These are phyloP conservation scores for Tryphoninae sp. DNA, from an alignment of 2,888 invertebrate genomes.

Conservation along the genomic window DNA sequence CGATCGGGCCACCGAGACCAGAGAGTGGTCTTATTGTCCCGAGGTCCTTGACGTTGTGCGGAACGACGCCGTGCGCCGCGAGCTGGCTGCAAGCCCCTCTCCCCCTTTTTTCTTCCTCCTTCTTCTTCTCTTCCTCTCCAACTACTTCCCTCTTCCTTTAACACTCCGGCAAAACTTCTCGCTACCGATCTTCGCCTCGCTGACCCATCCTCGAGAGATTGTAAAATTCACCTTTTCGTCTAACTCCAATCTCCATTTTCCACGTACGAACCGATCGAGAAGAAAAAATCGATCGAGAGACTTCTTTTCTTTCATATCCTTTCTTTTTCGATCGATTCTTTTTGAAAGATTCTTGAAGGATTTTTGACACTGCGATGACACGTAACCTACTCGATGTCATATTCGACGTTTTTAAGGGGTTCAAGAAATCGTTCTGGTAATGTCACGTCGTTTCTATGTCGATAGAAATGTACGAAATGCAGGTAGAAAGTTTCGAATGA, in stretches of 20 bases:
- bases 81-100: constrained; percentile 34
- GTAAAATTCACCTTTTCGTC: constrained; percentile 23
- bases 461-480: constrained; percentile 9
- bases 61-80: constrained; percentile 56
- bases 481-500: constrained; percentile 45
- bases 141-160: constrained; percentile 14
- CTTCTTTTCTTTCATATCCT: not conserved
- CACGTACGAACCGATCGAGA: constrained; percentile 46
- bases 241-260: not conserved
- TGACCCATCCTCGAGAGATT: constrained; percentile 39
- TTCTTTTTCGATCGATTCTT: not conserved
- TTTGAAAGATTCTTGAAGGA: not conserved
- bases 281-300: constrained; percentile 45
- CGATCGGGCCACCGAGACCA: constrained; percentile 67
- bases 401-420: constrained; percentile 7
- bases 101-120: constrained; percentile 31
- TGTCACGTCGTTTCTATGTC: not conserved
- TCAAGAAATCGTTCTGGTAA: constrained; percentile 12
- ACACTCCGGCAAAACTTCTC: constrained; percentile 8
- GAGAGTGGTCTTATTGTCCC: constrained; percentile 72
- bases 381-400: constrained; percentile 13
- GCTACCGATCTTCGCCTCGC: constrained; percentile 23
- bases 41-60: constrained; percentile 70
- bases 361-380: constrained; percentile 9
- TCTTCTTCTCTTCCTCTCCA: constrained; percentile 18